Conservation (phyloP, 1,140 invertebrate genomes). For the Lerema accius region DNA sequence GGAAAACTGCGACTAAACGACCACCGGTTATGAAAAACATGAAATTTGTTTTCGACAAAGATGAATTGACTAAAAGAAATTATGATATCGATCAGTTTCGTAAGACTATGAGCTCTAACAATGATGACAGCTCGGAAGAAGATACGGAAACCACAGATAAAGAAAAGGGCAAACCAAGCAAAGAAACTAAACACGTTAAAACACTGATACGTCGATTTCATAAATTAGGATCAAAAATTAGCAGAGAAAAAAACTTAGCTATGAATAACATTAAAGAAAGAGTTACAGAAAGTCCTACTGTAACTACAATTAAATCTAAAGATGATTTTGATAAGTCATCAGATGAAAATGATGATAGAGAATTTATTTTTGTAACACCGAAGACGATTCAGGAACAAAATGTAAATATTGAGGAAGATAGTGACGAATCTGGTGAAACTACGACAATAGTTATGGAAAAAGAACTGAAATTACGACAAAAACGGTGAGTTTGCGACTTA, state of each 20-base stretch:
- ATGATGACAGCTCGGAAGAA: constrained; percentile 24
- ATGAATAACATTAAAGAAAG: background rate
- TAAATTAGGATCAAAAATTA: constrained; percentile 12
- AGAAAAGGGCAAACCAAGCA: background rate
- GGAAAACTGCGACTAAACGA: constrained; percentile 18
- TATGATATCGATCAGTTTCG: constrained; percentile 10
- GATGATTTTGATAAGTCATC: constrained; percentile 16
- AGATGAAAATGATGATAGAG: constrained; percentile 35
- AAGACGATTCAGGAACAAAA: constrained; percentile 8
- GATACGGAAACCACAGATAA: background rate
- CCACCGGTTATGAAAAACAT: constrained; percentile 26
- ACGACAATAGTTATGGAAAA: constrained; percentile 5
- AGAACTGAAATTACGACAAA: constrained; percentile 13
- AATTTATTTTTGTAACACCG: constrained; percentile 45
- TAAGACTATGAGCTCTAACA: constrained; percentile 15
- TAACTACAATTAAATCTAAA: background rate
- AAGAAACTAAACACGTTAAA: background rate
- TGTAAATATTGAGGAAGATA: background rate
- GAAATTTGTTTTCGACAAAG: constrained; percentile 13
- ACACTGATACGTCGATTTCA: background rate
- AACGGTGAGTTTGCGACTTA: constrained; percentile 13
- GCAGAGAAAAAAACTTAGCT: background rate
- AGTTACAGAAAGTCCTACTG: background rate
- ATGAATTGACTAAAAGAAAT: constrained; percentile 4
- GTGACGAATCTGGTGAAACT: constrained; percentile 11